Evolutionary conservation across 2,113 vertebrate species (phyloP).

Genomic region (Talpa occidentalis): DNA sequence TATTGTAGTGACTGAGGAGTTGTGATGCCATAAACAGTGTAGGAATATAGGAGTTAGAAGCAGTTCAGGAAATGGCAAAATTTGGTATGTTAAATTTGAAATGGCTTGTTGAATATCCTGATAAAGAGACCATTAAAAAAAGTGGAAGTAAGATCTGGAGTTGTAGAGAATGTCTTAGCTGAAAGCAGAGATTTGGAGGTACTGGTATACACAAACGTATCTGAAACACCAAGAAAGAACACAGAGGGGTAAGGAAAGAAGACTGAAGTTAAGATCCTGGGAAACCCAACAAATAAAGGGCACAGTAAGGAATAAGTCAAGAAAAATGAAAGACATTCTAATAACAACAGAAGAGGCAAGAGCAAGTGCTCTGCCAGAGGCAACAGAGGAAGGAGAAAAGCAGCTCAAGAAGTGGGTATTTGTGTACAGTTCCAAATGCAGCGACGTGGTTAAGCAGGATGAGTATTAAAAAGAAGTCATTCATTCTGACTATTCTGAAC

Average conservation of each 20-base stretch:
- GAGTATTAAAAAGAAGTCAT: not conserved
- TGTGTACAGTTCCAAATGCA: not conserved
- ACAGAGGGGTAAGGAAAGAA: not conserved
- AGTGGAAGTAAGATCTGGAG: not conserved
- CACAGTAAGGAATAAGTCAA: not conserved
- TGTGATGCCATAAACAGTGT: not conserved
- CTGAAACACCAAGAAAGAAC: not conserved
- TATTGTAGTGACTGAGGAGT: not conserved
- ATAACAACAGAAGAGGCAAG: not conserved
- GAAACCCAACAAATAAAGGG: not conserved
- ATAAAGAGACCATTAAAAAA: not conserved
- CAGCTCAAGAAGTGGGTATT: not conserved
- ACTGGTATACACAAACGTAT: not conserved
- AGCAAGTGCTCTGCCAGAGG: not conserved
- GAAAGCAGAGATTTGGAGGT: not conserved
- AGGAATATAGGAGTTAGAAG: not conserved
- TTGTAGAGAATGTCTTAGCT: not conserved
- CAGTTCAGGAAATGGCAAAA: not conserved
- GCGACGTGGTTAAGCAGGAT: not conserved
- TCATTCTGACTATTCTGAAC: not conserved
- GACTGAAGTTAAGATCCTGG: not conserved
- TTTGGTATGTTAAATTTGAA: not conserved
- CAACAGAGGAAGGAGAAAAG: not conserved
- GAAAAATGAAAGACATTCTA: not conserved
- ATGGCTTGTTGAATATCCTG: not conserved